Evolutionary conservation across 2,888 invertebrate species (phyloP), one percentile per base, ranked within the genome.

Genomic region (Dicycla oo): DNA sequence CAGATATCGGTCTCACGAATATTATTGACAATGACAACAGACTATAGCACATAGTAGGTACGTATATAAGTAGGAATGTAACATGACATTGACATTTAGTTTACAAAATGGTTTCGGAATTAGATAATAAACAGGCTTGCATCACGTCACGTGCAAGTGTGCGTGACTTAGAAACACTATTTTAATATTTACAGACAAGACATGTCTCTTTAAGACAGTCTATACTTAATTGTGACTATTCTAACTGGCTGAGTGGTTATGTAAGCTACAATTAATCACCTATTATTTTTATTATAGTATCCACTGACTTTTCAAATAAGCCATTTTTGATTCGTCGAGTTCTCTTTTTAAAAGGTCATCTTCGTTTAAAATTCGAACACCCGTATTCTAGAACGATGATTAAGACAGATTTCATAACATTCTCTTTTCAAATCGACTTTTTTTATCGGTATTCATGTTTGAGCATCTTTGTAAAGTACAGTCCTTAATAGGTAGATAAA

Each of bases 71-170:
- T 40, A 67, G 53, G 63, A 76, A 66, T 63, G 40, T 61, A 56
- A 57, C 34, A 34, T 79, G 83, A 84, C 84, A 84, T 83, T 83
- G 83, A 76, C 84, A 83, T 82, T 84, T 70, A 61, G 54, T 64
- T 62, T 18, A 67, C 75, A 71, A 73, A 83, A 84, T 81, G 58
- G 71, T 69, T 64, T 69, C 57, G 20, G 67, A 79, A 73, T 84
- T 74, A 83, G 68, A 66, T 79, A 82, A 82, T 64, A 69, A 60
- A 69, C 53, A 6, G 56, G 58, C 69, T 66, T 68, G 66, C 43
- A 60, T 38, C 58, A 63, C 11, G 53, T 77, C 72, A 78, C 75
- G 82, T 84, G 65, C 68, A 40, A 18, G 56, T 69, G 72, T 84
- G 74, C 81, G 84, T 78, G 81, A 83, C 84, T 75, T 54, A 68